phyloP scores from a whole-genome alignment of 2,888 invertebrate genomes.

The Taphrorychus bicolor region DNA sequence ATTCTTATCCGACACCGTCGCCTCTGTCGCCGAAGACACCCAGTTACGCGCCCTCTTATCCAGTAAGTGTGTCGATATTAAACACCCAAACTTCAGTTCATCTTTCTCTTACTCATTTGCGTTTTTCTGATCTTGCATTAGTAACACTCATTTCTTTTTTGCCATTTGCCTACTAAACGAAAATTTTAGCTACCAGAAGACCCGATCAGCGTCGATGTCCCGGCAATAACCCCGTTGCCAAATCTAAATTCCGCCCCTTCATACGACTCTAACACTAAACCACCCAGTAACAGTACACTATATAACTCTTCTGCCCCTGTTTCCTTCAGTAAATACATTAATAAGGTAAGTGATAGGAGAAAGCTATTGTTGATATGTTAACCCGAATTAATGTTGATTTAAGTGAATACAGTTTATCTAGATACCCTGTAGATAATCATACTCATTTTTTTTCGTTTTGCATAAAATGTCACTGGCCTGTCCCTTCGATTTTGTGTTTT shows the following conservation, averaged over 20 bases:
- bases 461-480: too few species aligned
- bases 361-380: neutral
- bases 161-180: slow-evolving; percentile 3
- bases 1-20: slow-evolving; percentile 62
- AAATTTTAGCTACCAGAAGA: slow-evolving; percentile 47
- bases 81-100: too few species aligned
- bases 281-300: slow-evolving; percentile 40
- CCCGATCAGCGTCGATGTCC: slow-evolving; percentile 36
- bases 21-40: slow-evolving; percentile 70
- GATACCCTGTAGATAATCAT: too few species aligned
- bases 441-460: too few species aligned
- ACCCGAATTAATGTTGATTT: too few species aligned
- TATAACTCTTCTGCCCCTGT: slow-evolving; percentile 51
- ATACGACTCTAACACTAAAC: slow-evolving; percentile 43
- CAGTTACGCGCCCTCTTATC: slow-evolving; percentile 70
- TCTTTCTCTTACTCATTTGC: too few species aligned
- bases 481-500: too few species aligned
- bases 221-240: slow-evolving; percentile 42
- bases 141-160: too few species aligned
- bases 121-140: too few species aligned
- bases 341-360: slow-evolving; percentile 47
- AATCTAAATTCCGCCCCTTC: slow-evolving; percentile 47
- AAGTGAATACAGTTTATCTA: too few species aligned
- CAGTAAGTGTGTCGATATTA: slow-evolving; percentile 68
- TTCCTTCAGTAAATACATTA: slow-evolving; percentile 52